Evolutionary conservation across 2,113 vertebrate species (phyloP).

Genomic region (Beaufortia kweichowensis): DNA sequence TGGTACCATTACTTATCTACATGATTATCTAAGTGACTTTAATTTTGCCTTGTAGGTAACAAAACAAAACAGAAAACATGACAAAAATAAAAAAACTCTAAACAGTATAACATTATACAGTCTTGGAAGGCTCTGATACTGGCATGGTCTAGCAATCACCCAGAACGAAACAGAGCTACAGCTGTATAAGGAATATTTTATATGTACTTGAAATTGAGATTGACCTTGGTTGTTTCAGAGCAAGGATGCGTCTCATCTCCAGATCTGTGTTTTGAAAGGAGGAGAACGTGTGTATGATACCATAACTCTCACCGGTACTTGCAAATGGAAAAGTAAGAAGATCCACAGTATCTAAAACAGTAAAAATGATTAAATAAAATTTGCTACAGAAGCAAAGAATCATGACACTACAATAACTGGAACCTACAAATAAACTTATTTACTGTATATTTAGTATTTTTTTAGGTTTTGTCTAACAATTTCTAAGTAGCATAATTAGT

Average conservation of each 20-base stretch:
- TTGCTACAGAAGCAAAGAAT: constrained; percentile 9
- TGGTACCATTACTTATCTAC: too few species aligned
- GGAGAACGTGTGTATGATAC: constrained; percentile 80
- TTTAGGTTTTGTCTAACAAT: too few species aligned
- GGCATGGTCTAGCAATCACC: too few species aligned
- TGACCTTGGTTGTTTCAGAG: constrained; percentile 82
- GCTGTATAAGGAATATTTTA: neutral
- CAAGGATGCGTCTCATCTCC: constrained; percentile 74
- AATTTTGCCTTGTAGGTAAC: too few species aligned
- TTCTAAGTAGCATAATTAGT: too few species aligned
- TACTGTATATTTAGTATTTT: too few species aligned
- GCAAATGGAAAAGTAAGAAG: constrained; percentile 83
- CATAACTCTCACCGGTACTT: constrained; percentile 83
- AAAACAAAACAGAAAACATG: too few species aligned
- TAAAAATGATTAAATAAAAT: neutral
- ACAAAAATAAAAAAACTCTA: too few species aligned
- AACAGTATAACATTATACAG: too few species aligned
- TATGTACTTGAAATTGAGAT: neutral
- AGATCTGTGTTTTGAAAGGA: constrained; percentile 81
- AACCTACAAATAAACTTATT: neutral
- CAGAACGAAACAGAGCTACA: too few species aligned
- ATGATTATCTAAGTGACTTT: too few species aligned
- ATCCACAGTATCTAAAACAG: constrained; percentile 74
- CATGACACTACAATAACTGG: neutral
- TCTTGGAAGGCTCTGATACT: too few species aligned